Evolutionary conservation across 2,888 invertebrate species (phyloP).

Genomic region (Bimastos eiseni): DNA sequence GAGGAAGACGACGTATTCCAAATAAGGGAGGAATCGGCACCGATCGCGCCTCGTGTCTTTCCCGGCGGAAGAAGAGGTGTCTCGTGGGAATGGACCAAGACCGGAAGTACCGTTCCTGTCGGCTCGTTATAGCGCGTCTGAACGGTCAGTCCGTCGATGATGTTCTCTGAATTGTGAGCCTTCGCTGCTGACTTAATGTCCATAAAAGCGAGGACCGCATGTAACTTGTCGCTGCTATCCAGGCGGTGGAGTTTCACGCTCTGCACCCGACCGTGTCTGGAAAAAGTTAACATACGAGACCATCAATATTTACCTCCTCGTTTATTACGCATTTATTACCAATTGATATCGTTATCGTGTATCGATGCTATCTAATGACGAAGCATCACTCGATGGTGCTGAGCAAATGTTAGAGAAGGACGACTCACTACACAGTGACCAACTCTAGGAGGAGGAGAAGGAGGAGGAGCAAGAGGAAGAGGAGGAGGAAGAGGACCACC

Average conservation of each 20-base stretch:
- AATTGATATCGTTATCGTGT: too few species aligned
- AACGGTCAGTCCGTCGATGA: constrained; percentile 73
- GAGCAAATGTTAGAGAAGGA: too few species aligned
- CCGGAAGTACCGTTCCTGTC: constrained; percentile 40
- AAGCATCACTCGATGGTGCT: too few species aligned
- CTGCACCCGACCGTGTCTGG: constrained; percentile 30
- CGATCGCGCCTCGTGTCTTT: background rate
- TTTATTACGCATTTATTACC: too few species aligned
- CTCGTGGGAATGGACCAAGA: background rate
- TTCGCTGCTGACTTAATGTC: constrained; percentile 94
- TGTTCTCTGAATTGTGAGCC: constrained; percentile 86
- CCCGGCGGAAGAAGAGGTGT: background rate
- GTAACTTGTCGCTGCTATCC: background rate
- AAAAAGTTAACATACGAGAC: background rate
- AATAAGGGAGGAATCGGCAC: background rate
- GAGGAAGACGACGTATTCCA: constrained; percentile 23
- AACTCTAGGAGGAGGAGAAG: too few species aligned
- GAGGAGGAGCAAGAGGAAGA: too few species aligned
- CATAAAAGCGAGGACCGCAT: constrained; percentile 72
- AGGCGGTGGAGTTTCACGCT: constrained; percentile 23
- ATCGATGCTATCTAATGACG: too few species aligned
- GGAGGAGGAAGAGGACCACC: too few species aligned
- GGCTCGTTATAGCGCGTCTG: constrained; percentile 88
- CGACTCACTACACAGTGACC: too few species aligned
- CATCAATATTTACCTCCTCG: background rate